Evolutionary conservation across 2,797 vertebrate species (phyloP), one percentile per base, ranked within the genome.

Genomic region (Acomys russatus): DNA sequence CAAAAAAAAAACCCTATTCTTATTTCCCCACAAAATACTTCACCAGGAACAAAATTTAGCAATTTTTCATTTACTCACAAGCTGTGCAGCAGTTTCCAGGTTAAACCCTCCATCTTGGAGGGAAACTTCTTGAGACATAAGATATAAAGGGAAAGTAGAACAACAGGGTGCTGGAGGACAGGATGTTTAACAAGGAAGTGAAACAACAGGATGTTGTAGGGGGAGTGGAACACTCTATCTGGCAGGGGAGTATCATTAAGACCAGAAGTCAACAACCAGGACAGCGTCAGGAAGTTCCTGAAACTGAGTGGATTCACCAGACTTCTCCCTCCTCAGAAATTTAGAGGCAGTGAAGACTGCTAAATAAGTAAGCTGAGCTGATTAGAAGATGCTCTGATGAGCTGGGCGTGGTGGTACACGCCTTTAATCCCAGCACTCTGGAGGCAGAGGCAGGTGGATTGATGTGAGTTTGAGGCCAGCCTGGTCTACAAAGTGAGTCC

Each of bases 21-120:
- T n/a, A 92, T 38, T 82, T 94, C 88, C 28, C 94, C 35, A 77
- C 85, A 95, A 18, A 92, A 20, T 38, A 87, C 82, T 82, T 90
- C 51, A 61, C 35, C 63, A 93, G 23, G 44, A 76, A 66, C 33
- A 91, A 92, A 94, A 73, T 82, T n/a, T 33, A 78, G 90, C 12
- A 15, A 61, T 20, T 88, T 77, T 38, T 11, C 9, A 68, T 87
- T 92, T 73, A 76, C 1, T 18, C 28, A 3, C 14, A 87, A 18
- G 30, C 3, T 15, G 10, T n/a, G 11, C 20, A 22, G 10, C 17
- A 49, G 3, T 49, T 44, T 84, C 63, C 35, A 66, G 38, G 18
- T n/a, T 51, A 66, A 85, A 68, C 28, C 38, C 28, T 85, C 82
- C 14, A 20, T 68, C n/a, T 68, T n/a, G 7, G 44, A 6, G 17